Conservation (phyloP, 2,113 vertebrate species). For the Labeo catla region DNA sequence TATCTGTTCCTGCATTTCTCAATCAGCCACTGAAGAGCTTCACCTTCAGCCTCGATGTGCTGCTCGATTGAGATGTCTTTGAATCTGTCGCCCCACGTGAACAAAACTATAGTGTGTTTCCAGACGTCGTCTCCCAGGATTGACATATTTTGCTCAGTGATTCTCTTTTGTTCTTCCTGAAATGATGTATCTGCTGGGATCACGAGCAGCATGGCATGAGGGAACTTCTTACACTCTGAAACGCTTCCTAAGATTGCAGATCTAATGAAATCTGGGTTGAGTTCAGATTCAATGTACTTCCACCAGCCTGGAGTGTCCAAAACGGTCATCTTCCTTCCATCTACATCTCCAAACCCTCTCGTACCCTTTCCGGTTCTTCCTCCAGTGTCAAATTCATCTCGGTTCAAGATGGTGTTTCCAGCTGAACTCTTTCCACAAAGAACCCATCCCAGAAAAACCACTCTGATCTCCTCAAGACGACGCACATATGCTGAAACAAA, state of each 20-base stretch:
- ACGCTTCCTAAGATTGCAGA: not conserved
- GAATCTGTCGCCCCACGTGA: slow-evolving; percentile 23
- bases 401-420: slow-evolving; percentile 18
- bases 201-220: slow-evolving; percentile 27
- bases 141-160: slow-evolving; percentile 10
- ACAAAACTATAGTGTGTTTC: slow-evolving; percentile 39
- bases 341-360: not conserved
- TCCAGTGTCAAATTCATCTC: not conserved
- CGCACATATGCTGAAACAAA: not conserved
- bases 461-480: slow-evolving; percentile 24
- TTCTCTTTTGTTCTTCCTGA: slow-evolving; percentile 23
- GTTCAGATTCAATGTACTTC: slow-evolving; percentile 8
- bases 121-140: slow-evolving; percentile 11
- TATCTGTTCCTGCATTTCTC: slow-evolving; percentile 47
- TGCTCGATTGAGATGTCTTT: not conserved
- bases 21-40: slow-evolving; percentile 26
- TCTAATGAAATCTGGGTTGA: slow-evolving; percentile 23
- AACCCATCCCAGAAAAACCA: slow-evolving; percentile 32
- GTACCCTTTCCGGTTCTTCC: not conserved
- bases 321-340: not conserved
- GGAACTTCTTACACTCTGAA: not conserved
- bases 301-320: slow-evolving; percentile 46
- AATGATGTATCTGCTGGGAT: slow-evolving; percentile 36
- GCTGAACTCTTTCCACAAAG: slow-evolving; percentile 22
- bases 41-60: slow-evolving; percentile 5